Evolutionary conservation across 2,113 vertebrate genomes (phyloP).

Genomic region (Elephantulus edwardii): DNA sequence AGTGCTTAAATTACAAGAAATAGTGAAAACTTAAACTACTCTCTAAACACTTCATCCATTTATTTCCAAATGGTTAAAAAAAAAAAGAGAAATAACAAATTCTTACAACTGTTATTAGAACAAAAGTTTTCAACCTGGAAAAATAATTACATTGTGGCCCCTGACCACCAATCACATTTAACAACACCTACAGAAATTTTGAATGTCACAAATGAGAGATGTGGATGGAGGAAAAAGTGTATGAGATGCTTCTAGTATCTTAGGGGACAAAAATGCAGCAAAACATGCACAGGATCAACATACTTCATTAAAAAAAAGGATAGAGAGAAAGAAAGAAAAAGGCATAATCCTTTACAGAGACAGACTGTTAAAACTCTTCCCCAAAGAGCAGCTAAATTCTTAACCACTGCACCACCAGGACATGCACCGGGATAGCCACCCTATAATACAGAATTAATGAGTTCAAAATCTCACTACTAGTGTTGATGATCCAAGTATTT

Average conservation of each 20-base stretch:
- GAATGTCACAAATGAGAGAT: not conserved
- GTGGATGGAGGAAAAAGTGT: too few relatives aligned
- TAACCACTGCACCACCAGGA: too few relatives aligned
- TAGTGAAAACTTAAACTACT: slow-evolving; percentile 1
- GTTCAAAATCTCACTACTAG: not conserved
- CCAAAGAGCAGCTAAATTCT: not conserved
- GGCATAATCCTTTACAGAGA: not conserved
- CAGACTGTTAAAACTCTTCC: not conserved
- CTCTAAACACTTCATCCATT: not conserved
- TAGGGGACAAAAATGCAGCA: not conserved
- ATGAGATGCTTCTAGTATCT: not conserved
- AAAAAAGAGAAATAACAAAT: slow-evolving; percentile 26
- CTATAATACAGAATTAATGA: not conserved
- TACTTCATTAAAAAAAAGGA: too few relatives aligned
- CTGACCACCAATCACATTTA: not conserved
- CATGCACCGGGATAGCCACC: not conserved
- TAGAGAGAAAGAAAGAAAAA: too few relatives aligned
- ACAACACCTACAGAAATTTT: not conserved
- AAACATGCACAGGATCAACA: not conserved
- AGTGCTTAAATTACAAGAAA: not conserved
- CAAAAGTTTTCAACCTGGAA: not conserved
- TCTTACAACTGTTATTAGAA: not conserved
- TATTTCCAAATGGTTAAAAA: slow-evolving; percentile 5
- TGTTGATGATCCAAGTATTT: too few relatives aligned
- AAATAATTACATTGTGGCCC: too few relatives aligned